Evolutionary conservation across 2,113 vertebrate species (phyloP).

Genomic region (Eulemur macaco): DNA sequence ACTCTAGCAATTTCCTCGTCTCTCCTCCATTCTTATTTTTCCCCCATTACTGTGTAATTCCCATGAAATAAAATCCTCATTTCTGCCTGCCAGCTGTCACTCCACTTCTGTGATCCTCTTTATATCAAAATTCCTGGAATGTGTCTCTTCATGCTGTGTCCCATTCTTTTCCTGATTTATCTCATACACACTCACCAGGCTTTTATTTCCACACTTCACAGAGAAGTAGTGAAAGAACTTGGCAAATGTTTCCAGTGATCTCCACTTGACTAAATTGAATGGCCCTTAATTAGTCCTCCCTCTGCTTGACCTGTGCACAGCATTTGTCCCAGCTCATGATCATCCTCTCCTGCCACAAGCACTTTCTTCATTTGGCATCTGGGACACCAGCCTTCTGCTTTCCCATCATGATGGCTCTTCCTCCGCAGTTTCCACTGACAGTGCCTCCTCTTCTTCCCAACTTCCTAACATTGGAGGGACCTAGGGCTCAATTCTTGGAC

Average conservation of each 20-base stretch:
- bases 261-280: neutral
- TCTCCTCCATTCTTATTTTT: neutral
- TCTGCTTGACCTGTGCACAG: neutral
- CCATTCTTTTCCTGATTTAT: neutral
- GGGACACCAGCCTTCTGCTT: neutral
- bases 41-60: neutral
- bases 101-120: neutral
- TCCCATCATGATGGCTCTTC: neutral
- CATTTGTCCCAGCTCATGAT: neutral
- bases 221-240: neutral
- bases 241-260: neutral
- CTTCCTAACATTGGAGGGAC: neutral
- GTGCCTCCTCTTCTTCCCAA: neutral
- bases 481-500: neutral
- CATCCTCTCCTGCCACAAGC: neutral
- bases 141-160: neutral
- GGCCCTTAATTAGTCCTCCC: neutral
- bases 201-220: neutral
- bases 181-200: neutral
- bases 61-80: neutral
- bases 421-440: neutral
- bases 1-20: neutral
- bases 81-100: neutral
- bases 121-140: neutral
- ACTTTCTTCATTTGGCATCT: neutral